Conservation (phyloP, 2,113 vertebrate genomes). For the Sterrhoptilus dennistouni region DNA sequence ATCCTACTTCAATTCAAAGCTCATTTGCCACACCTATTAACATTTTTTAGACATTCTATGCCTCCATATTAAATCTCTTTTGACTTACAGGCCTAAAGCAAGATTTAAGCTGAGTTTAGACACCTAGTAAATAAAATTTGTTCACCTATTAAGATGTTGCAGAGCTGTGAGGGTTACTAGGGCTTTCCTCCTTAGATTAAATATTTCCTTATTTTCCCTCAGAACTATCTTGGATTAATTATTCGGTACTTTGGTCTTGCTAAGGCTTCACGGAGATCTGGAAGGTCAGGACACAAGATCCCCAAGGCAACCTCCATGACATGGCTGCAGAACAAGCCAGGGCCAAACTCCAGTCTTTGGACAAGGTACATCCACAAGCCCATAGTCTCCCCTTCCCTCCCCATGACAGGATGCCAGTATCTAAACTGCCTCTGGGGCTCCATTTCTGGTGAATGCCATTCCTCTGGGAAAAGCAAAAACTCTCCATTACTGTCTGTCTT, state of each 20-base stretch:
- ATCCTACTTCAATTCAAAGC: neutral
- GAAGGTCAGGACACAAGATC: neutral
- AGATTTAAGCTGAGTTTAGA: neutral
- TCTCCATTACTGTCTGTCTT: neutral
- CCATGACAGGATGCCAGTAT: neutral
- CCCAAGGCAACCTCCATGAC: neutral
- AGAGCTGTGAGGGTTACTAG: neutral
- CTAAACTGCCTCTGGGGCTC: neutral
- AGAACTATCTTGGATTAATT: neutral
- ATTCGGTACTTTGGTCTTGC: neutral
- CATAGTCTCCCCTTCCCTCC: neutral
- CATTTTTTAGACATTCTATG: neutral
- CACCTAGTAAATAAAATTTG: neutral
- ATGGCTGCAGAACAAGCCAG: neutral
- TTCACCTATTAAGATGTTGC: neutral
- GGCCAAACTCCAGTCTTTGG: neutral
- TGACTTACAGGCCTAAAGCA: neutral
- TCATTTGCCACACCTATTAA: neutral
- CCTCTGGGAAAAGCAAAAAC: neutral
- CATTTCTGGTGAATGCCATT: neutral
- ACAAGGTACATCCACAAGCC: neutral
- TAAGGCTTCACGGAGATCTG: neutral
- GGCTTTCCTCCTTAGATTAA: neutral
- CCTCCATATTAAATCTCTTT: neutral
- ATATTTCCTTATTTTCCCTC: neutral